Conservation (phyloP, 1,140 invertebrate genomes). For the Diorhabda carinulata region DNA sequence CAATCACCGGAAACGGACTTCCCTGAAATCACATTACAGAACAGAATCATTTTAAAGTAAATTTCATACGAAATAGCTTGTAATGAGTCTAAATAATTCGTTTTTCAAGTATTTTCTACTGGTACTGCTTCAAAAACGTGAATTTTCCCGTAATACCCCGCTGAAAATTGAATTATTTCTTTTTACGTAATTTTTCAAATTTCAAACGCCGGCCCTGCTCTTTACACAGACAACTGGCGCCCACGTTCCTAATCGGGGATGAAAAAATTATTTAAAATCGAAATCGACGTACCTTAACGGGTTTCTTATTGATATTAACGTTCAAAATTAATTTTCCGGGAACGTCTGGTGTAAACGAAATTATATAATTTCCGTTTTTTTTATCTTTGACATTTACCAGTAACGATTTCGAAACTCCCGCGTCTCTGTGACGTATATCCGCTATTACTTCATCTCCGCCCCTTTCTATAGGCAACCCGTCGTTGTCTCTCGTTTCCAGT, state of each 20-base stretch:
- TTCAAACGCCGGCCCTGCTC: no score
- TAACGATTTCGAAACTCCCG: conserved; percentile 51
- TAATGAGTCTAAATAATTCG: no score
- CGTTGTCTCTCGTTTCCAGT: conserved; percentile 54
- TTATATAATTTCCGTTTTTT: conserved; percentile 58
- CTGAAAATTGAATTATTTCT: no score
- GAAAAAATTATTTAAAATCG: neutral
- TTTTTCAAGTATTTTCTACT: no score
- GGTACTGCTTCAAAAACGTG: no score
- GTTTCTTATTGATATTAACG: conserved; percentile 58
- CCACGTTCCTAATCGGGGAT: neutral
- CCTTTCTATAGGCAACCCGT: conserved; percentile 51
- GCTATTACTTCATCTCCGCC: conserved; percentile 52
- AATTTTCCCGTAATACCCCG: no score
- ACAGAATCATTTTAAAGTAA: neutral
- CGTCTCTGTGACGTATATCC: conserved; percentile 49
- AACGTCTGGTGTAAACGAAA: conserved; percentile 56
- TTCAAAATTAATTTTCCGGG: conserved; percentile 58
- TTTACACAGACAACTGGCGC: no score
- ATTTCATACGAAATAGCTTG: neutral
- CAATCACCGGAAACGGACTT: conserved; percentile 58
- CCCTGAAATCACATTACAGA: conserved; percentile 45
- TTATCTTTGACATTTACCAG: conserved; percentile 56
- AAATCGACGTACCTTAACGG: conserved; percentile 53
- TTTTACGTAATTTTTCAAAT: no score